phyloP scores from a whole-genome alignment of 2,113 vertebrate species.

The Psammodynastes pulverulentus region DNA sequence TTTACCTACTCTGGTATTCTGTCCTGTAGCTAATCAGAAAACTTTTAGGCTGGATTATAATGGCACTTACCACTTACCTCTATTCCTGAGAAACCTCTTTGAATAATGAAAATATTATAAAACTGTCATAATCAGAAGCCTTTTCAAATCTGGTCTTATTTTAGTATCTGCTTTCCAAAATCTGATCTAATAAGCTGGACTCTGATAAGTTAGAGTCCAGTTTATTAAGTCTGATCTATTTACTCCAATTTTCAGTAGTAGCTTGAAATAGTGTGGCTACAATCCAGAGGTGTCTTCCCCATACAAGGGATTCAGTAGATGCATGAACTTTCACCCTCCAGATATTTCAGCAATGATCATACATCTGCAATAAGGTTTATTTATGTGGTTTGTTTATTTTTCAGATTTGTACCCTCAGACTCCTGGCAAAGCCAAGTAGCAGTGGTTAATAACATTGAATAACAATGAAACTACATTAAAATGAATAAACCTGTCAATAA shows the following conservation, averaged over 20 bases:
- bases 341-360: not conserved
- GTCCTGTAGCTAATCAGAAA: not conserved
- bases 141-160: not conserved
- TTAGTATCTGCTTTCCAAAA: not conserved
- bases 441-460: not conserved
- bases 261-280: not conserved
- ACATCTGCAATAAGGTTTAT: not conserved
- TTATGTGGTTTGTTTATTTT: not conserved
- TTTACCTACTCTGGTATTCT: not conserved
- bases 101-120: not conserved
- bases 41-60: not conserved
- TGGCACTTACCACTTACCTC: no score
- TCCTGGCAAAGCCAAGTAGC: not conserved
- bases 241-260: not conserved
- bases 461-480: not conserved
- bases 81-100: not conserved
- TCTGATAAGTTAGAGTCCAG: not conserved
- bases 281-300: not conserved
- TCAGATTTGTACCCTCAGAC: not conserved
- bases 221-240: not conserved
- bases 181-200: not conserved
- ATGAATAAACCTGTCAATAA: not conserved
- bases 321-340: not conserved
- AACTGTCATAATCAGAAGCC: not conserved
- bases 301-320: not conserved